These are phyloP conservation scores for Pachycephala philippinensis DNA, from an alignment of 2,113 vertebrate genomes.

Conservation along the genomic window DNA sequence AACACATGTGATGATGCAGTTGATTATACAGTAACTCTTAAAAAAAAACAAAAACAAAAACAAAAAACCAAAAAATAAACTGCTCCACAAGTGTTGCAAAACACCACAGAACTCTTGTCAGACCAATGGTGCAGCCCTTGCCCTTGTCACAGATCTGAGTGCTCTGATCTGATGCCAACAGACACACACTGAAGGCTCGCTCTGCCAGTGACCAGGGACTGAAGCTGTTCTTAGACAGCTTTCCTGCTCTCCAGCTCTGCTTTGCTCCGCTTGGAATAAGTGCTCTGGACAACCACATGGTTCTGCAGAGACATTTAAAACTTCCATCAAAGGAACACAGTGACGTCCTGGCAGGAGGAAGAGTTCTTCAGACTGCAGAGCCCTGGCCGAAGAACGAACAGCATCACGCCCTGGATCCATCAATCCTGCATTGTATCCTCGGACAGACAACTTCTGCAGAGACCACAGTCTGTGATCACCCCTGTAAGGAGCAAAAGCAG, in stretches of 20 bases:
- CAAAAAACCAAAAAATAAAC: not conserved
- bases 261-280: not conserved
- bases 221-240: not conserved
- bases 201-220: not conserved
- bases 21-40: not conserved
- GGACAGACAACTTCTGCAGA: not conserved
- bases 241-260: not conserved
- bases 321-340: not conserved
- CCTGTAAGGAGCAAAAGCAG: not conserved
- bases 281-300: not conserved
- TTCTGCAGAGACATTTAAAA: not conserved
- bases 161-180: not conserved
- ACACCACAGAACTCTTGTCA: not conserved
- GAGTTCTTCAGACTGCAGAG: not conserved
- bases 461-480: not conserved
- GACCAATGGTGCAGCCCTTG: not conserved
- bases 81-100: not conserved
- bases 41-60: no score
- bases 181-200: not conserved
- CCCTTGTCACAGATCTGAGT: not conserved
- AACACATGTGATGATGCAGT: not conserved
- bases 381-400: not conserved
- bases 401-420: not conserved
- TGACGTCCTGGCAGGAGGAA: accelerated
- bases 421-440: not conserved